Conservation (phyloP, 2,797 vertebrate species). For the Eulemur mongoz region DNA sequence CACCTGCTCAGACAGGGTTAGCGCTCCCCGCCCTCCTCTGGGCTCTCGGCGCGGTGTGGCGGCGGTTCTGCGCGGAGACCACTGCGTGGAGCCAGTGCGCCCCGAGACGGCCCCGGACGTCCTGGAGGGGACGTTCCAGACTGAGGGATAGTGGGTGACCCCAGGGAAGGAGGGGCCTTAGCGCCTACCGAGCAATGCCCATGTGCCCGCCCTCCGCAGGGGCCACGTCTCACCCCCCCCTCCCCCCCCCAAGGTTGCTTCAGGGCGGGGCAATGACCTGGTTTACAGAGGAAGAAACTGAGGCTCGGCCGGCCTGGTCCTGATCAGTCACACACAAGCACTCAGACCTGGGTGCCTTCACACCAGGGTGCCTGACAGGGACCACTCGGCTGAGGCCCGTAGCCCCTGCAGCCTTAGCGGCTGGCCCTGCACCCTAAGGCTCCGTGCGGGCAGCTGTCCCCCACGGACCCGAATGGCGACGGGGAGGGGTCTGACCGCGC, state of each 20-base stretch:
- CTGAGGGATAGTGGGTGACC: fast-evolving
- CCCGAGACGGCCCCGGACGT: fast-evolving
- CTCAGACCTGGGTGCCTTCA: too few species aligned
- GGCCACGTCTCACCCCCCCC: fast-evolving
- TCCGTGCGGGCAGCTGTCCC: neutral
- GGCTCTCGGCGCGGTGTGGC: too few species aligned
- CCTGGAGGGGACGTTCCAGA: neutral
- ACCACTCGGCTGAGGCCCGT: fast-evolving
- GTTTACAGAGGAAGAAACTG: fast-evolving
- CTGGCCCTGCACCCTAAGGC: neutral
- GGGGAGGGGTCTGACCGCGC: too few species aligned
- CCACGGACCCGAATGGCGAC: fast-evolving
- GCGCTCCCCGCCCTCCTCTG: too few species aligned
- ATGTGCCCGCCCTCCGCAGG: fast-evolving
- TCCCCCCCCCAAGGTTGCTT: too few species aligned
- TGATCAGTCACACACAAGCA: fast-evolving
- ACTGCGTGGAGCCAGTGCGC: fast-evolving
- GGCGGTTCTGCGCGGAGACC: too few species aligned
- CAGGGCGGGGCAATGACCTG: neutral
- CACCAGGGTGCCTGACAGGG: neutral
- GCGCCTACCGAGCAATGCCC: fast-evolving
- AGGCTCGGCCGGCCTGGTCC: fast-evolving
- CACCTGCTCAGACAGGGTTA: neutral
- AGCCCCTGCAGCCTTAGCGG: fast-evolving
- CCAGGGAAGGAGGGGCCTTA: fast-evolving